A percentile compares a stretch with the other conserved stretches of the same genome.
These are phyloP conservation scores for Gyps fulvus DNA, from an alignment of 2,113 vertebrate species.

Conservation along the genomic window DNA sequence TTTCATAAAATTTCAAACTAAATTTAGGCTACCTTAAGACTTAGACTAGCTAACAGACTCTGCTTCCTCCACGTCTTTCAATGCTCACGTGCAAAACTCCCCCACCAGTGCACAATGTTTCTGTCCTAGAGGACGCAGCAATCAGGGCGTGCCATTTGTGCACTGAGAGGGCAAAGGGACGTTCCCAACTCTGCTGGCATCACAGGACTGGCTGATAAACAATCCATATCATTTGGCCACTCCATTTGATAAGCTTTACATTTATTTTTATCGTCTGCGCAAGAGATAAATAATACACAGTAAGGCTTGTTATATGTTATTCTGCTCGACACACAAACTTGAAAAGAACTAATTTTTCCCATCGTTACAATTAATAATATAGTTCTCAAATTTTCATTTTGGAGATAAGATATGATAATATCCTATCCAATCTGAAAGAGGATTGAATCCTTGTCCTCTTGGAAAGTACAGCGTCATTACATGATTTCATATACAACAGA, in stretches of 20 bases:
- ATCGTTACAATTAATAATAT: background rate
- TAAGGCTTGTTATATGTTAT: background rate
- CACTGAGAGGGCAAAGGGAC: background rate
- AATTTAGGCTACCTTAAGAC: background rate
- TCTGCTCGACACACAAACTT: background rate
- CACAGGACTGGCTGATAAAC: background rate
- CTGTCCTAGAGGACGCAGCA: background rate
- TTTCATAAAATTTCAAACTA: background rate
- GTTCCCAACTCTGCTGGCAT: background rate
- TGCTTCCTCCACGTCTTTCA: background rate
- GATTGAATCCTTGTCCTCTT: background rate
- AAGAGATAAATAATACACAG: background rate
- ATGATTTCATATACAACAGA: background rate
- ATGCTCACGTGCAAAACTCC: background rate
- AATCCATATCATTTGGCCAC: background rate
- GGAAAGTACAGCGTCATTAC: background rate
- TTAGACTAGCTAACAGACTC: background rate
- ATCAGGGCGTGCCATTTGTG: background rate
- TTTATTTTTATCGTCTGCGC: background rate
- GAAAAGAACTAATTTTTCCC: background rate
- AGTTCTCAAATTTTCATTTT: background rate
- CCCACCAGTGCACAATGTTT: background rate
- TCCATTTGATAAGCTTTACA: background rate
- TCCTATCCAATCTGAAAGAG: background rate
- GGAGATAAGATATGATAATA: background rate